Percentiles rank a stretch among this genome's conserved stretches.
Evolutionary conservation across 1,140 invertebrate genomes (phyloP).

Genomic region (Drosophila hydei): DNA sequence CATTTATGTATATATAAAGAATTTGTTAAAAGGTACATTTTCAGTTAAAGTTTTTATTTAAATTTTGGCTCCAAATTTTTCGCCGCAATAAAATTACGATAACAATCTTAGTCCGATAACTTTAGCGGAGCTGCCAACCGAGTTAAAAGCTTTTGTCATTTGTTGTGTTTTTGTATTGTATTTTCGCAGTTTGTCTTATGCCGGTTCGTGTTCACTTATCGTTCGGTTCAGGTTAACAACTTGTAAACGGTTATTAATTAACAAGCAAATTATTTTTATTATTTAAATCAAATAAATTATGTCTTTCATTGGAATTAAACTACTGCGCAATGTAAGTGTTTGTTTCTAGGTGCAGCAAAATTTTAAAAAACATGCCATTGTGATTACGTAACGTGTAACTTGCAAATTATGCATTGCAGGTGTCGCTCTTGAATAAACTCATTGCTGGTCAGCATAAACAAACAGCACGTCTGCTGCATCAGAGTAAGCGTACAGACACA

Average conservation of each 20-base stretch:
- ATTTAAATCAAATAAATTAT: slow-evolving; percentile 40
- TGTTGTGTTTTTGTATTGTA: slow-evolving; percentile 45
- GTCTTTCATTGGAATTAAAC: slow-evolving; percentile 72
- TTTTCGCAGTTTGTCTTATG: slow-evolving; percentile 27
- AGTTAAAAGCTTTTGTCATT: slow-evolving; percentile 10
- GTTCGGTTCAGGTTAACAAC: slow-evolving; percentile 19
- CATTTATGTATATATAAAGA: slow-evolving; percentile 15
- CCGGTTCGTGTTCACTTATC: slow-evolving; percentile 31
- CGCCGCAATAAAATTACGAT: background rate
- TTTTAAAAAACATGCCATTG: slow-evolving; percentile 45
- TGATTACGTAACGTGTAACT: slow-evolving; percentile 65
- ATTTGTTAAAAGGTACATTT: background rate
- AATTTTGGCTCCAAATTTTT: background rate
- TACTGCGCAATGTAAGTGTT: slow-evolving; percentile 73
- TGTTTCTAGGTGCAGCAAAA: background rate
- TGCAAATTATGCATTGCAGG: slow-evolving; percentile 54
- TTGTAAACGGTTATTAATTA: slow-evolving; percentile 3
- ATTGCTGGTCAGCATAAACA: slow-evolving; percentile 53
- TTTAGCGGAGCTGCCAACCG: slow-evolving; percentile 25
- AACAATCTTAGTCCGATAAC: background rate
- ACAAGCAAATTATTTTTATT: background rate
- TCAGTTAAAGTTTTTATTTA: background rate
- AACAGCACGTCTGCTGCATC: slow-evolving; percentile 64
- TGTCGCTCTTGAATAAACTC: slow-evolving; percentile 54
- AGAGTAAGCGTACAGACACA: slow-evolving; percentile 59